Percentiles rank a stretch among this genome's conserved stretches.
These are phyloP conservation scores for Talpa occidentalis DNA, from an alignment of 2,113 vertebrate genomes.

Conservation along the genomic window DNA sequence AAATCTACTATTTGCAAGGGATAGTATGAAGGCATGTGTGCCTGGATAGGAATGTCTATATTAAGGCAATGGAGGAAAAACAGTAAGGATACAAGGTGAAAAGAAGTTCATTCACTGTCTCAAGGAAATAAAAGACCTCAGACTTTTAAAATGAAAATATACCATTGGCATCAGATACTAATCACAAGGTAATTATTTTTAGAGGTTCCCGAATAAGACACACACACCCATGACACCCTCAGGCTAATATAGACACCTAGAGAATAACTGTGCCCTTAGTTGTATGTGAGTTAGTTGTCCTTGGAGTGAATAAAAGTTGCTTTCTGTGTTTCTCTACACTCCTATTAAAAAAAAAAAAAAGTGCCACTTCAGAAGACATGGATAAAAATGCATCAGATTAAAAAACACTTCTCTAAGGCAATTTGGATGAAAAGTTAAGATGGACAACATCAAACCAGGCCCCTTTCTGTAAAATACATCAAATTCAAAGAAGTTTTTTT, in stretches of 20 bases:
- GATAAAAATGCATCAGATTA: slow-evolving; percentile 73
- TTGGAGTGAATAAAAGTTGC: slow-evolving; percentile 66
- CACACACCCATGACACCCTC: neutral
- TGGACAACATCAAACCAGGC: slow-evolving; percentile 60
- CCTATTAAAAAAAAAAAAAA: neutral
- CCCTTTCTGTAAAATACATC: slow-evolving; percentile 59
- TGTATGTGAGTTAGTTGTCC: slow-evolving; percentile 36
- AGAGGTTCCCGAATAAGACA: slow-evolving; percentile 25
- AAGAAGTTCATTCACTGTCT: slow-evolving; percentile 55
- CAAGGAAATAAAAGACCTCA: slow-evolving; percentile 70
- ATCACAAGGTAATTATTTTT: slow-evolving; percentile 69
- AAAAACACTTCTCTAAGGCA: slow-evolving; percentile 64
- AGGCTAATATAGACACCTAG: neutral
- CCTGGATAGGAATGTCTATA: rapidly evolving
- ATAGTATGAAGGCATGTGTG: rapidly evolving
- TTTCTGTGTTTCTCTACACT: slow-evolving; percentile 42
- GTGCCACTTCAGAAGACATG: slow-evolving; percentile 67
- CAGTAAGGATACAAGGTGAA: slow-evolving; percentile 55
- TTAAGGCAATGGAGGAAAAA: neutral
- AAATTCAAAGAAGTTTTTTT: slow-evolving; percentile 39
- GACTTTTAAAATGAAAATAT: slow-evolving; percentile 61
- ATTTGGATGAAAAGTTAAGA: slow-evolving; percentile 68
- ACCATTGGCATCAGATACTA: slow-evolving; percentile 69
- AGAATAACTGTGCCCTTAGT: slow-evolving; percentile 53
- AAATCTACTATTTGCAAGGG: neutral